Percentiles rank a stretch among this genome's conserved stretches.
phyloP scores from a whole-genome alignment of 2,888 invertebrate genomes.

The Acanthoscelides obtectus region DNA sequence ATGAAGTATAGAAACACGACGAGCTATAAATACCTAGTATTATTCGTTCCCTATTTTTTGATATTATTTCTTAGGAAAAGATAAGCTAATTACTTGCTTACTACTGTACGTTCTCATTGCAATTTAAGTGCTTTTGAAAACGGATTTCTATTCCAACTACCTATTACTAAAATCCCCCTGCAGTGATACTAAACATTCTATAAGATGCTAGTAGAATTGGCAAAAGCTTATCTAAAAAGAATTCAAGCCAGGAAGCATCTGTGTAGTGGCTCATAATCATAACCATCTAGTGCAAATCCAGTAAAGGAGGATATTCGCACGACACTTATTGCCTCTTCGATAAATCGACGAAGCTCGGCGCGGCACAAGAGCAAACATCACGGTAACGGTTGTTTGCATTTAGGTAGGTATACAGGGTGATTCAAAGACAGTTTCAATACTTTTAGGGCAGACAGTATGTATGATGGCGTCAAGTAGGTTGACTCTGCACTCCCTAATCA shows the following conservation, averaged over 20 bases:
- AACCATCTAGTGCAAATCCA: background rate
- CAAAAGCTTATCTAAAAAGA: background rate
- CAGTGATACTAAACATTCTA: background rate
- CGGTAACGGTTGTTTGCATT: background rate
- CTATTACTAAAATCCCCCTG: background rate
- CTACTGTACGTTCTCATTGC: no score
- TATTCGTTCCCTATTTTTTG: no score
- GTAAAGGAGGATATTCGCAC: background rate
- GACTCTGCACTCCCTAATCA: no score
- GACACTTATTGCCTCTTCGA: background rate
- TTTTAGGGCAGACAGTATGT: no score
- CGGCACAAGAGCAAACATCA: background rate
- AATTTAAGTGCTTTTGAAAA: no score
- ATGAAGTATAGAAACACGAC: no score
- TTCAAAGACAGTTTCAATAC: no score
- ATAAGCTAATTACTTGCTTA: no score
- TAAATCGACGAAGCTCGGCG: background rate
- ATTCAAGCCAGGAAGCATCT: background rate
- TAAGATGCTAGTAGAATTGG: background rate
- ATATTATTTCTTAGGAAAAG: no score
- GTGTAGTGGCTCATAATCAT: background rate
- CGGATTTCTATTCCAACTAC: no score
- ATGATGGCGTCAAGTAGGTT: no score
- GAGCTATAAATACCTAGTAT: no score
- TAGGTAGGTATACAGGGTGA: background rate